A percentile compares a stretch with the other conserved stretches of the same genome.
Evolutionary conservation across 2,797 vertebrate species (phyloP).

Genomic region (Knipowitschia caucasica): DNA sequence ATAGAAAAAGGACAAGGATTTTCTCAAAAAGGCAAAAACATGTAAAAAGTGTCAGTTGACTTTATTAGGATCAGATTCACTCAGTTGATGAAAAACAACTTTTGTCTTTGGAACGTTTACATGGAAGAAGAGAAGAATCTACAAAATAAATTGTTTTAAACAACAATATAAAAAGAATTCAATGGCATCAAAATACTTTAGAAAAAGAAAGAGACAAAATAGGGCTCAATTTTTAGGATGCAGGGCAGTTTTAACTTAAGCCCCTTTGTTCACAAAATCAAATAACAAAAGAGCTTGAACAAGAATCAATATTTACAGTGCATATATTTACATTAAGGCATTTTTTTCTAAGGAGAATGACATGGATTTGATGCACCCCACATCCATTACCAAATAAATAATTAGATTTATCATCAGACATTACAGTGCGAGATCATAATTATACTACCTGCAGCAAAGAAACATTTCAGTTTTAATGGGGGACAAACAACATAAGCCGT

Average conservation of each 20-base stretch:
- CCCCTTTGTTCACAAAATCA: slow-evolving; percentile 84
- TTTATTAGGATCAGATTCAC: slow-evolving; percentile 79
- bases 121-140: slow-evolving; percentile 64
- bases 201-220: slow-evolving; percentile 70
- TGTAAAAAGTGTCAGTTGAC: slow-evolving; percentile 73
- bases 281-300: slow-evolving; percentile 83
- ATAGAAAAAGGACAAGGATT: too few relatives aligned
- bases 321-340: slow-evolving; percentile 96
- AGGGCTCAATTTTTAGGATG: slow-evolving; percentile 84
- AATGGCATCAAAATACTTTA: slow-evolving; percentile 71
- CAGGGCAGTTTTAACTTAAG: slow-evolving; percentile 80
- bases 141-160: slow-evolving; percentile 73
- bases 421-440: slow-evolving; percentile 67
- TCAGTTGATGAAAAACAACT: slow-evolving; percentile 79
- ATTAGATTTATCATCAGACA: slow-evolving; percentile 71
- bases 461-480: slow-evolving; percentile 57
- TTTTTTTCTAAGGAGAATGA: slow-evolving; percentile 73
- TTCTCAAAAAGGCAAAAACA: too few relatives aligned
- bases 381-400: slow-evolving; percentile 80
- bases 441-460: slow-evolving; percentile 66
- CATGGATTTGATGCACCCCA: slow-evolving; percentile 65
- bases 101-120: slow-evolving; percentile 79
- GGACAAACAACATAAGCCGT: slow-evolving; percentile 40
- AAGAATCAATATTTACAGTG: slow-evolving; percentile 84
- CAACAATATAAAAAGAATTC: slow-evolving; percentile 74